Percentiles rank a stretch among this genome's conserved stretches.
phyloP scores from a whole-genome alignment of 2,797 vertebrate species.

The Pelodytes ibericus region DNA sequence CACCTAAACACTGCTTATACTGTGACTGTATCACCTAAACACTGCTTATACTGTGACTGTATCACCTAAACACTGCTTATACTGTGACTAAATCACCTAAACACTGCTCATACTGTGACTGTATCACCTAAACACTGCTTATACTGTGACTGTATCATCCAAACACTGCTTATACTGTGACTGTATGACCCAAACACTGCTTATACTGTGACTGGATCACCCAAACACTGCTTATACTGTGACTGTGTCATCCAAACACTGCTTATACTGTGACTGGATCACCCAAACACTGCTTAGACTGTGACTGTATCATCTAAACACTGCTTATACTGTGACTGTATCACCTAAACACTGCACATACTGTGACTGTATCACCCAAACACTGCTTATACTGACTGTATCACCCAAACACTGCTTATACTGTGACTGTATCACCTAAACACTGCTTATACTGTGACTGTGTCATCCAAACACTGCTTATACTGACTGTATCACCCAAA shows the following conservation, averaged over 20 bases:
- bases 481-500: too few relatives aligned
- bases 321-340: neutral
- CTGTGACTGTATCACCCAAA: neutral
- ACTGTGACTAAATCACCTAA: too few relatives aligned
- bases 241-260: too few relatives aligned
- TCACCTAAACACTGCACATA: neutral
- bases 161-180: too few relatives aligned
- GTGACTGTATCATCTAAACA: too few relatives aligned
- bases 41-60: neutral
- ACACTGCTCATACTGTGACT: too few relatives aligned
- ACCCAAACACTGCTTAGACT: constrained; percentile 3
- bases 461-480: neutral
- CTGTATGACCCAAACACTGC: too few relatives aligned
- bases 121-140: neutral
- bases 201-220: neutral
- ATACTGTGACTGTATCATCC: neutral
- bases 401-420: too few relatives aligned
- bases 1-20: constrained; percentile 5
- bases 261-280: neutral
- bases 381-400: too few relatives aligned
- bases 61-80: neutral
- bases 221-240: too few relatives aligned
- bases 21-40: too few relatives aligned
- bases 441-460: neutral
- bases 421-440: neutral